Conservation (phyloP, 2,113 vertebrate genomes). For the Antennarius striatus region DNA sequence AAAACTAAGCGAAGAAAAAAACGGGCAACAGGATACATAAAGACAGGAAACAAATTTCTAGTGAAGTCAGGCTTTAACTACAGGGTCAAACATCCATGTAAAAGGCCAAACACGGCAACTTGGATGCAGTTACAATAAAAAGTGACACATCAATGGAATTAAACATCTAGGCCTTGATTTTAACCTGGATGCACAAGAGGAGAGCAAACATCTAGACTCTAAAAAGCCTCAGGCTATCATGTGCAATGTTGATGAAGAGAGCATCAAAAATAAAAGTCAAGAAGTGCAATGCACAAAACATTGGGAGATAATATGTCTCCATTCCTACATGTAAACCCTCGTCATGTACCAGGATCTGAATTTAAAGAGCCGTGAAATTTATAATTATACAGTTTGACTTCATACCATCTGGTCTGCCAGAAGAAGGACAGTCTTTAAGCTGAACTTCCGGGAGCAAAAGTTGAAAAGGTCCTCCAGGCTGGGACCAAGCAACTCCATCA, state of each 20-base stretch:
- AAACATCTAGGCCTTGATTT: conserved; percentile 36
- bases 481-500: conserved; percentile 95
- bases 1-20: conserved; percentile 7
- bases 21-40: conserved; percentile 2
- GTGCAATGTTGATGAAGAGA: neutral
- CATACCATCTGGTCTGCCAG: conserved; percentile 97
- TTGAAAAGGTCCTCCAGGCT: conserved; percentile 98
- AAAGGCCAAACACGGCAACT: too few species aligned
- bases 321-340: neutral
- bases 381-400: neutral
- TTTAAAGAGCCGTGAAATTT: neutral
- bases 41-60: too few species aligned
- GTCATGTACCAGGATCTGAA: neutral
- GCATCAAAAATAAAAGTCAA: conserved; percentile 2
- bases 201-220: conserved; percentile 10
- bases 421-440: conserved; percentile 95
- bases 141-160: conserved; percentile 17
- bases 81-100: conserved; percentile 2
- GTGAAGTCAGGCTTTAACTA: conserved; percentile 17
- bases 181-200: conserved; percentile 1
- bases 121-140: conserved; percentile 27
- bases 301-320: neutral
- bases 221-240: conserved; percentile 10
- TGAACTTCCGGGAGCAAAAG: conserved; percentile 98
- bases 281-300: conserved; percentile 8